Base-by-base conservation (phyloP, 2,113 vertebrate genomes). In the Anas platyrhynchos region DNA sequence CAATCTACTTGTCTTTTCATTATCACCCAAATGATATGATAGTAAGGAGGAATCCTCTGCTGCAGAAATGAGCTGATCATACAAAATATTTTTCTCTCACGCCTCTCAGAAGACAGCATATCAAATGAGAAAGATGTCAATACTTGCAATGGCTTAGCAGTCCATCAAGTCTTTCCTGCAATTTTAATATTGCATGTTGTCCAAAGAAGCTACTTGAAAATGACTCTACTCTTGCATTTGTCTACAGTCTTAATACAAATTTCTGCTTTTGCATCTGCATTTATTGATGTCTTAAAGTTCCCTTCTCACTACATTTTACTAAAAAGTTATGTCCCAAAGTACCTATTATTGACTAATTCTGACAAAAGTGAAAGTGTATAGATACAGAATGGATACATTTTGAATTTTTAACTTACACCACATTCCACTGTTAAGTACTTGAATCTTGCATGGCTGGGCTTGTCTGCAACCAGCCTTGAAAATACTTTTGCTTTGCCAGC, bases 201-300 rank as follows among this genome's bases (percentile, higher is more conserved):
- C 68, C 83, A 88, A 67, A 89, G 56, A 93, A 81, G 18, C 43
- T 86, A 26, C 75, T 83, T 94, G 48, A 58, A 93, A 84, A 36
- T 68, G 34, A 83, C 41, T 86, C 6, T 44, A 22, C 34, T 90
- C 16, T 91, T 82, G 18, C 11, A 83, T 59, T 83, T 91, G 29
- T 63, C 58, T 56, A 14, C 2, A 2, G 55, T 88, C 56, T 74
- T 63, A n/a, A 15, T 67, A 63, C 22, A 89, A 17, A 63, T 63
- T 22, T 81, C 52, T 78, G 29, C 36, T 77, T 88, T 75, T 71
- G 18, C 69, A 63, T 75, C 38, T 76, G 46, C 16, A 17, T 88
- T 89, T 86, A 67, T 38, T 83, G 41, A 56, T 81, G 27, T 48
- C 20, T 48, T 48, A 11, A 50, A 31, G 15, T 16, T 11, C 6